Evolutionary conservation across 2,888 invertebrate species (phyloP), one percentile per base, ranked within the genome.

Genomic region (Nephrotoma flavescens): DNA sequence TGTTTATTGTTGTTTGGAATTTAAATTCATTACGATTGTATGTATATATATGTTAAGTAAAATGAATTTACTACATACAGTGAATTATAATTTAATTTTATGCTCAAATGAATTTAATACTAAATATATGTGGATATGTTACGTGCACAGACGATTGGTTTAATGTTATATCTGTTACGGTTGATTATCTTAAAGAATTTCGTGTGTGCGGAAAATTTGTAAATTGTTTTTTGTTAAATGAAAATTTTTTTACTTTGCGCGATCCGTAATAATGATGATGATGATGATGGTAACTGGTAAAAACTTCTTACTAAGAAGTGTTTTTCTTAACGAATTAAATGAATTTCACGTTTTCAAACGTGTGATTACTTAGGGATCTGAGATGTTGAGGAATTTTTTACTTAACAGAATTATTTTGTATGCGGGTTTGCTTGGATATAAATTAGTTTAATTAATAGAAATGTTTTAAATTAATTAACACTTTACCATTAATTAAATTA

Each of bases 1-100:
- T 57, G 11, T 57, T 5, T n/a, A 6, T 57, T 15, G 31, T 57
- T n/a, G 52, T 57, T 57, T 57, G 52, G 52, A 57, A 57, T 57
- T 57, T 57, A 57, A 57, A 57, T 57, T 57, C 52, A 57, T 57
- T 57, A 15, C 6, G 15, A n/a, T n/a, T n/a, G n/a, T n/a, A n/a
- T 57, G 2, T 2, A 31, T 31, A 31, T 15, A 3, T 57, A 71
- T 71, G 71, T 31, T 71, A 71, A 71, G 71, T 71, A 71, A 71
- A 71, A 71, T 71, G 71, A 31, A 71, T 71, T 19, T 71, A 71
- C 44, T 19, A 57, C 57, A 57, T 57, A 6, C 31, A 71, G 71
- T 71, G 71, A 71, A 71, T 71, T 71, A 15, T 84, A 84, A 84
- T 84, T 84, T 84, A 84, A 84, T 84, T 84, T 84, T 84, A 84